Base-by-base conservation (phyloP, 1,140 invertebrate genomes). In the Oncopeltus fasciatus region DNA sequence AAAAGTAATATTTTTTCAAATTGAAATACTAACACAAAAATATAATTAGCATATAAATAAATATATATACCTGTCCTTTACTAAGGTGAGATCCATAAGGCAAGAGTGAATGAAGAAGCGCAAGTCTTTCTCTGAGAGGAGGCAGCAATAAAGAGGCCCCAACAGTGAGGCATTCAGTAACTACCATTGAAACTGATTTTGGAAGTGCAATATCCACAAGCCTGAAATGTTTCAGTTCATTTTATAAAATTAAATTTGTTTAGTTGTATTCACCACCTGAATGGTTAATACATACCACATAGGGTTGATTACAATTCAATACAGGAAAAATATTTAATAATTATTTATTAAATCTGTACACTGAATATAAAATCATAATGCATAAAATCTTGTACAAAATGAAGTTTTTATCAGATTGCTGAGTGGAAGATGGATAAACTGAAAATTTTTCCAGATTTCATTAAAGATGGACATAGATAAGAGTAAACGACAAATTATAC, bases 111-210 rank as follows among this genome's bases (percentile, higher is more conserved):
- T 82, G 76, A 11, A 84, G 68, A 21, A 85, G 71, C 65, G 79
- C 76, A 67, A 85, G 76, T 59, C 82, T 73, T 68, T 82, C 80
- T 63, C 74, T 72, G 27, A 84, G 68, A 24, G 80, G 76, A 26
- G 83, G 83, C 20, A 85, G 70, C 11, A 85, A 71, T 58, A 84
- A 69, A 2, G 78, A 74, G 0, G 81, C 80, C 44, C 82, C 82
- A 24, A 80, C 75, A 28, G 76, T 76, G 38, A 85, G 70, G 33
- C 80, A 77, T 63, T 83, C 81, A 44, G 72, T 75, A 4, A 83
- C 78, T 57, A 75, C 74, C 65, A 73, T 69, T 69, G 81, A 76
- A 51, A 84, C 76, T 33, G 72, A 70, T 27, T 70, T 62, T 33
- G 81, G 80, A 26, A 78, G 76, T 56, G 74, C 67, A n/a, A 80